A percentile compares a stretch with the other conserved stretches of the same genome.
phyloP scores from a whole-genome alignment of 2,797 vertebrate genomes.

The Echiichthys vipera region DNA sequence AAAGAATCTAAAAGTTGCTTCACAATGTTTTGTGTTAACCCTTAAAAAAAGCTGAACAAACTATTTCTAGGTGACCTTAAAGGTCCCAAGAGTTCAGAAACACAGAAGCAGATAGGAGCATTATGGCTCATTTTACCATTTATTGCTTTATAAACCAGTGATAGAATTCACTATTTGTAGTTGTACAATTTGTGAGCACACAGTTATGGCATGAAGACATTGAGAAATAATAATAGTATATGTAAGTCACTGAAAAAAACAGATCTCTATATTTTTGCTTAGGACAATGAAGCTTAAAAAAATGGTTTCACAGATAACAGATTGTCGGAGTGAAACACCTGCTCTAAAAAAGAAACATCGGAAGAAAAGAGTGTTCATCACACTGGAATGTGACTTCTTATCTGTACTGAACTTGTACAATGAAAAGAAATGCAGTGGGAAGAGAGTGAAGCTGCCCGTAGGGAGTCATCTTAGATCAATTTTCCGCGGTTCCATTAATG shows the following conservation, averaged over 20 bases:
- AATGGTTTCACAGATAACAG: slow-evolving; percentile 11
- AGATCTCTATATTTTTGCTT: background rate
- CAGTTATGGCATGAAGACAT: background rate
- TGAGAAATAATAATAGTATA: background rate
- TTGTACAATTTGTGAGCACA: background rate
- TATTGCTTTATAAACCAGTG: background rate
- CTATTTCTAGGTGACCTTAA: background rate
- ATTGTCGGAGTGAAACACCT: slow-evolving; percentile 26
- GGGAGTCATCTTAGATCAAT: slow-evolving; percentile 52
- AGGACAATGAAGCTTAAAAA: background rate
- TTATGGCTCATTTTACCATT: background rate
- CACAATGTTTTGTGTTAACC: background rate
- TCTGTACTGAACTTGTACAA: slow-evolving; percentile 16
- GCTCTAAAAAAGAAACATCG: slow-evolving; percentile 12
- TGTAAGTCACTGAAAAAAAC: too few relatives aligned
- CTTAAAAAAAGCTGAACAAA: background rate
- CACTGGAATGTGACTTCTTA: slow-evolving; percentile 34
- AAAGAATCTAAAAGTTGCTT: background rate
- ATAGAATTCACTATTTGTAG: background rate
- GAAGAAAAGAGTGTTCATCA: slow-evolving; percentile 12
- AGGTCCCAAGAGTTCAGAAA: background rate
- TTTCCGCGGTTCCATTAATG: slow-evolving; percentile 40
- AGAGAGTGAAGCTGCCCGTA: slow-evolving; percentile 20
- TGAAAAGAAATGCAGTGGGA: slow-evolving; percentile 20
- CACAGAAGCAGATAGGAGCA: background rate